A percentile compares a stretch with the other conserved stretches of the same genome.
Evolutionary conservation across 2,113 vertebrate species (phyloP).

Genomic region (Myotis yumanensis): DNA sequence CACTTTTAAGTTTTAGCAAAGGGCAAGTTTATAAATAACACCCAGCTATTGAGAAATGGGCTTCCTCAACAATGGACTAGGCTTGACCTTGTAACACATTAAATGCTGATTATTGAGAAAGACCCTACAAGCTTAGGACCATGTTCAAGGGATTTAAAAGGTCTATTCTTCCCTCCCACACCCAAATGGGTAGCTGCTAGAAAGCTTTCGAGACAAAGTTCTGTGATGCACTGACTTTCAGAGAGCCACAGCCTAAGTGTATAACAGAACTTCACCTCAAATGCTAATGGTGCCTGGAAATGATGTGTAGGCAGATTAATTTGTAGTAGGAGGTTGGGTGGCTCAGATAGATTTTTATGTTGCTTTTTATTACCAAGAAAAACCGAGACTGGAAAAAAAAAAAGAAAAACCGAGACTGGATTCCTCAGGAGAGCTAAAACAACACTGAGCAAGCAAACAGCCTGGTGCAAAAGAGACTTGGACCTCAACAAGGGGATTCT

Average conservation of each 20-base stretch:
- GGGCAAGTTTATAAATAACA: constrained; percentile 78
- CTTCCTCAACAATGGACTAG: constrained; percentile 55
- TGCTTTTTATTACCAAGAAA: constrained; percentile 57
- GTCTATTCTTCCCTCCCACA: constrained; percentile 51
- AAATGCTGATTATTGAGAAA: constrained; percentile 57
- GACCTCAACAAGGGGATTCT: constrained; percentile 36
- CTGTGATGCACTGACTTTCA: constrained; percentile 90
- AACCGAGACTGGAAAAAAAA: background rate
- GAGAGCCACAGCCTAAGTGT: constrained; percentile 88
- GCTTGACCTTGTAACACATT: constrained; percentile 56
- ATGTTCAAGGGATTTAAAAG: constrained; percentile 49
- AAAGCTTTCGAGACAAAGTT: constrained; percentile 89
- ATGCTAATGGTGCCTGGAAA: constrained; percentile 75
- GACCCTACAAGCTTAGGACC: constrained; percentile 29
- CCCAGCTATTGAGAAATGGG: constrained; percentile 55
- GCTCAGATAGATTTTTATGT: constrained; percentile 25
- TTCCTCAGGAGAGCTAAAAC: constrained; percentile 41
- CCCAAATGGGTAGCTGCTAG: constrained; percentile 70
- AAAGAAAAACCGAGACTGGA: constrained; percentile 14
- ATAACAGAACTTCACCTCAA: constrained; percentile 89
- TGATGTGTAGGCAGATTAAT: constrained; percentile 50
- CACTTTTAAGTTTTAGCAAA: constrained; percentile 72
- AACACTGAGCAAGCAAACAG: constrained; percentile 8
- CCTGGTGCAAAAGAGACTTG: constrained; percentile 39
- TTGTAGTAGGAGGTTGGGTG: constrained; percentile 31